phyloP scores from a whole-genome alignment of 2,797 vertebrate species.

The Cossypha caffra region DNA sequence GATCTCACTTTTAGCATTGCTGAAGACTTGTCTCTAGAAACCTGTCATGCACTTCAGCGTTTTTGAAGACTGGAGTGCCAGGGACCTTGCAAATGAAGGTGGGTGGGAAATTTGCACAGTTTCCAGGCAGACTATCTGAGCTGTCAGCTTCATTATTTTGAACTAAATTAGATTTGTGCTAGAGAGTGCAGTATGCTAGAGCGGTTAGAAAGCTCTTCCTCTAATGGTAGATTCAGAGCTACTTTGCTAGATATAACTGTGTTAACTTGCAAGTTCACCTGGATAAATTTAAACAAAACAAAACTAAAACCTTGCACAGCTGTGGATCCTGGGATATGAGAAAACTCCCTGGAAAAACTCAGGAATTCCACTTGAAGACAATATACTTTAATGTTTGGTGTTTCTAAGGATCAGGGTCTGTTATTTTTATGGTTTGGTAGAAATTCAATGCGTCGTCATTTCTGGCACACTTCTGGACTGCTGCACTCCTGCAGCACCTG shows the following conservation, averaged over 20 bases:
- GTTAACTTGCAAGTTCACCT: not conserved
- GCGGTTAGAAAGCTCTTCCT: not conserved
- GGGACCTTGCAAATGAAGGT: slow-evolving; percentile 56
- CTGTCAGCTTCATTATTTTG: slow-evolving; percentile 55
- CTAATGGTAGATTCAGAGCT: not conserved
- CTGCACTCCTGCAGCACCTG: not conserved
- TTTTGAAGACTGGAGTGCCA: slow-evolving; percentile 36
- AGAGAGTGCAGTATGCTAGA: slow-evolving; percentile 18
- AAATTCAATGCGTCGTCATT: not conserved
- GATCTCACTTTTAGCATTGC: slow-evolving; percentile 9
- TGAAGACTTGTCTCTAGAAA: slow-evolving; percentile 25
- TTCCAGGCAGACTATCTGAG: slow-evolving; percentile 61
- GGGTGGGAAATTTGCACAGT: slow-evolving; percentile 58
- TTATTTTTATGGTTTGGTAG: not conserved
- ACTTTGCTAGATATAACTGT: not conserved
- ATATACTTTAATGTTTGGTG: not conserved
- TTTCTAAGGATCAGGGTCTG: not conserved
- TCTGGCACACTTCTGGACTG: not conserved
- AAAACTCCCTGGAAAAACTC: not conserved
- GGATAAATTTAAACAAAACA: not conserved
- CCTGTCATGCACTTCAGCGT: not conserved
- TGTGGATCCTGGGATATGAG: not conserved
- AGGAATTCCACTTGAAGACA: not conserved
- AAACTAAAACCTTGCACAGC: not conserved
- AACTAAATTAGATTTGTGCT: slow-evolving; percentile 61